Evolutionary conservation across 2,888 invertebrate species (phyloP).

Genomic region (Tetheella fluctuosa): DNA sequence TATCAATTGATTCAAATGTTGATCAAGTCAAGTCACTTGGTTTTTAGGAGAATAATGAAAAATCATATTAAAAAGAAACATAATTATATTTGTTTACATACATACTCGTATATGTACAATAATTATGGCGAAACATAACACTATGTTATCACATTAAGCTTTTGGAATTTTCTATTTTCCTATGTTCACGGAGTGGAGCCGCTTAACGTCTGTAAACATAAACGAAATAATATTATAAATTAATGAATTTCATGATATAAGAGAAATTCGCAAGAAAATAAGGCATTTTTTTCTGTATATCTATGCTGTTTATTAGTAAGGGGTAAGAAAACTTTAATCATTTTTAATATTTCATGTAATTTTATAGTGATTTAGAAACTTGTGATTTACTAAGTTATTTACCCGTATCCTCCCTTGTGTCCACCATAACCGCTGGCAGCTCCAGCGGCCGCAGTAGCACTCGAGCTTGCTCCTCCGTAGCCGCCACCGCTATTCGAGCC

Average conservation of each 20-base stretch:
- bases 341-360: too few relatives aligned
- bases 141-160: slow-evolving; percentile 62
- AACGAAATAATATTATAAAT: slow-evolving; percentile 9
- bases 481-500: background rate
- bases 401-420: slow-evolving; percentile 54
- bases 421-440: slow-evolving; percentile 34
- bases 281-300: too few relatives aligned
- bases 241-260: background rate
- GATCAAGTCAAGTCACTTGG: too few relatives aligned
- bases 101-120: slow-evolving; percentile 33
- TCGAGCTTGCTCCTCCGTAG: slow-evolving; percentile 15
- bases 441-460: slow-evolving; percentile 28
- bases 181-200: slow-evolving; percentile 16
- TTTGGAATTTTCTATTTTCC: slow-evolving; percentile 37
- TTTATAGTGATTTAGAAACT: too few relatives aligned
- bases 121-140: slow-evolving; percentile 43
- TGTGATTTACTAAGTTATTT: slow-evolving; percentile 22
- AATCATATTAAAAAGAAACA: background rate
- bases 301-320: too few relatives aligned
- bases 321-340: too few relatives aligned
- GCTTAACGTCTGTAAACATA: slow-evolving; percentile 58
- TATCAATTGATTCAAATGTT: too few relatives aligned
- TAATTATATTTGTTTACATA: slow-evolving; percentile 17
- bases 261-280: too few relatives aligned
- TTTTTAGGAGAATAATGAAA: background rate